A percentile compares a stretch with the other conserved stretches of the same genome.
Conservation (phyloP, 37 sponge, comb jelly and placozoan species). For the Aphrocallistes beatrix region DNA sequence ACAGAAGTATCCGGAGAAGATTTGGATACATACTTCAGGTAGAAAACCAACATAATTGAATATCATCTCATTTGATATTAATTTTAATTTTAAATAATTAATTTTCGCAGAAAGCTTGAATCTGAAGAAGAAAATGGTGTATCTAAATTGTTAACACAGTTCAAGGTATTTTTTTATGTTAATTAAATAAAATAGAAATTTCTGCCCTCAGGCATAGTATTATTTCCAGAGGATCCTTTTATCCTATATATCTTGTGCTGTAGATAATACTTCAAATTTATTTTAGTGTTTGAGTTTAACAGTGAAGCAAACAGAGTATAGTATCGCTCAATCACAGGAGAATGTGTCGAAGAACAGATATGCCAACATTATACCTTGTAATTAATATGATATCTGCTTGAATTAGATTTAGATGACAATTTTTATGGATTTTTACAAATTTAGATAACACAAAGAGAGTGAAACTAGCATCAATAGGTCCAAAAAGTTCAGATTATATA, state of each 20-base stretch:
- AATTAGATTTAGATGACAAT: not conserved
- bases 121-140: not conserved
- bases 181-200: not conserved
- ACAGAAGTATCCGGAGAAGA: conserved; percentile 60
- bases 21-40: conserved; percentile 13
- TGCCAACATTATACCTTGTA: conserved; percentile 82
- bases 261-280: too few species aligned
- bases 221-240: too few species aligned
- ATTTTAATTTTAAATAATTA: too few species aligned
- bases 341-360: conserved; percentile 90
- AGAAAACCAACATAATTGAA: too few species aligned
- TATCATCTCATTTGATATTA: too few species aligned
- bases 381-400: not conserved
- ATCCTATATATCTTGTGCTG: too few species aligned
- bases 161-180: not conserved
- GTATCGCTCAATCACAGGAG: conserved; percentile 53
- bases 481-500: conserved; percentile 91
- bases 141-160: not conserved
- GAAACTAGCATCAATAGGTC: conserved; percentile 44
- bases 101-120: not conserved
- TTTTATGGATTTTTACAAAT: not conserved
- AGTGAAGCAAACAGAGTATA: conserved; percentile 19
- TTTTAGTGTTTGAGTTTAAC: not conserved
- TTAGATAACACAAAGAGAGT: conserved; percentile 78
- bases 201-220: too few species aligned